Percentiles rank a stretch among this genome's conserved stretches.
Evolutionary conservation across 1,140 invertebrate species (phyloP).

Genomic region (Himalopsyche phryganea): DNA sequence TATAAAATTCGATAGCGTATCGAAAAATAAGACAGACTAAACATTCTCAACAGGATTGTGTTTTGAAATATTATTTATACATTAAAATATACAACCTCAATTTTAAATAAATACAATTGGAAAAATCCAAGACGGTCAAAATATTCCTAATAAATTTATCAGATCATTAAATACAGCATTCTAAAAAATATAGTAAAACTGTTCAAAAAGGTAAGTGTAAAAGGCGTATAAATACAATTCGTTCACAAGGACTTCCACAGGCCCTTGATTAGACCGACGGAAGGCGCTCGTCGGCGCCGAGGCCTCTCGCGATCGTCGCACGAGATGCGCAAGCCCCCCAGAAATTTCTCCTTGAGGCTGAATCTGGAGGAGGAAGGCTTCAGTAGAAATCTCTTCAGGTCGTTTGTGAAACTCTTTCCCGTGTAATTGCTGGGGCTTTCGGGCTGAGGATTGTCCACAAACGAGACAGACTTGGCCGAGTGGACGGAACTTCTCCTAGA

Average conservation of each 20-base stretch:
- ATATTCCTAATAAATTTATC: conserved; percentile 8
- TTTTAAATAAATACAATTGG: not conserved
- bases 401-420: conserved; percentile 50
- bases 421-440: conserved; percentile 48
- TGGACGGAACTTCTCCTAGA: conserved; percentile 45
- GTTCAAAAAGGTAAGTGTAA: conserved; percentile 9
- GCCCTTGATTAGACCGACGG: conserved; percentile 49
- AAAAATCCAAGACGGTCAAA: not conserved
- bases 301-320: conserved; percentile 42
- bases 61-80: not conserved
- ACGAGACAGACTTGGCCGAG: conserved; percentile 49
- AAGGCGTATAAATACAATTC: not conserved
- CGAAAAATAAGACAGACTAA: no score
- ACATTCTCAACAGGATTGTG: not conserved
- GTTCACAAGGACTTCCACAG: conserved; percentile 48
- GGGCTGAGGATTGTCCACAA: conserved; percentile 44
- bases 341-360: conserved; percentile 48
- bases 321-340: conserved; percentile 39
- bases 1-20: no score
- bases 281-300: conserved; percentile 46
- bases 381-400: conserved; percentile 49
- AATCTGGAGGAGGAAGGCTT: conserved; percentile 45
- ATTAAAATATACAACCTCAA: not conserved
- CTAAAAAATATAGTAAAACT: conserved; percentile 26
- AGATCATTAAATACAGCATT: conserved; percentile 24